phyloP scores from a whole-genome alignment of 1,140 invertebrate species.

The Pachyrhynchus sulphureomaculatus region DNA sequence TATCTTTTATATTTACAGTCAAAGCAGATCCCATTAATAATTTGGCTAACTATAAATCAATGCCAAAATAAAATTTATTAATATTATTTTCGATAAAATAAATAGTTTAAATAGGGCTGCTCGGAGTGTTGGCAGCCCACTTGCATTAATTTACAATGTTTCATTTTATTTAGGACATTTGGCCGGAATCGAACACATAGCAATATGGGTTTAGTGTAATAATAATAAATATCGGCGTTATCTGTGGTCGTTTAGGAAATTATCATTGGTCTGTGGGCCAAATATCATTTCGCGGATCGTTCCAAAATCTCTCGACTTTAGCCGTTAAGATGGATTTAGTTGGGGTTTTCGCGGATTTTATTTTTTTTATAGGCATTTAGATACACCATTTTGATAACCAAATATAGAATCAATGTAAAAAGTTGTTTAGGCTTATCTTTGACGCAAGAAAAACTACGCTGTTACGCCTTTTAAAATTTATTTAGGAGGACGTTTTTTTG shows the following conservation, averaged over 20 bases:
- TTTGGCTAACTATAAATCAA: too few species aligned
- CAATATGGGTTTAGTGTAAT: slow-evolving; percentile 30
- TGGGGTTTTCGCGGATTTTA: not conserved
- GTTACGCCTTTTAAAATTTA: too few species aligned
- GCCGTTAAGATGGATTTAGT: not conserved
- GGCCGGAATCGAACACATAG: slow-evolving; percentile 24
- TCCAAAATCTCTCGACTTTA: not conserved
- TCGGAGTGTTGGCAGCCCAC: slow-evolving; percentile 7
- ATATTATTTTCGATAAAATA: too few species aligned
- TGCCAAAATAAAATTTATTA: too few species aligned
- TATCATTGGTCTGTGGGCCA: slow-evolving; percentile 20
- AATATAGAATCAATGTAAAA: too few species aligned
- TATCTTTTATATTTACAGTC: too few species aligned
- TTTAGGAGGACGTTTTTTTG: too few species aligned
- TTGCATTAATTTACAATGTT: slow-evolving; percentile 25
- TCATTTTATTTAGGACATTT: slow-evolving; percentile 21
- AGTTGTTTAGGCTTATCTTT: too few species aligned
- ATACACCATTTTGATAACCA: too few species aligned
- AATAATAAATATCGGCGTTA: slow-evolving; percentile 31
- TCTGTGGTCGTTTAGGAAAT: slow-evolving; percentile 29
- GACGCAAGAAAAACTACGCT: too few species aligned
- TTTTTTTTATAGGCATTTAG: too few species aligned
- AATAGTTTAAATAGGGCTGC: not conserved
- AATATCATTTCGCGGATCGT: slow-evolving; percentile 4
- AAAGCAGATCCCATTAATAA: too few species aligned